A percentile compares a stretch with the other conserved stretches of the same genome.
phyloP scores from a whole-genome alignment of 2,113 vertebrate genomes.

The Podarcis raffonei region DNA sequence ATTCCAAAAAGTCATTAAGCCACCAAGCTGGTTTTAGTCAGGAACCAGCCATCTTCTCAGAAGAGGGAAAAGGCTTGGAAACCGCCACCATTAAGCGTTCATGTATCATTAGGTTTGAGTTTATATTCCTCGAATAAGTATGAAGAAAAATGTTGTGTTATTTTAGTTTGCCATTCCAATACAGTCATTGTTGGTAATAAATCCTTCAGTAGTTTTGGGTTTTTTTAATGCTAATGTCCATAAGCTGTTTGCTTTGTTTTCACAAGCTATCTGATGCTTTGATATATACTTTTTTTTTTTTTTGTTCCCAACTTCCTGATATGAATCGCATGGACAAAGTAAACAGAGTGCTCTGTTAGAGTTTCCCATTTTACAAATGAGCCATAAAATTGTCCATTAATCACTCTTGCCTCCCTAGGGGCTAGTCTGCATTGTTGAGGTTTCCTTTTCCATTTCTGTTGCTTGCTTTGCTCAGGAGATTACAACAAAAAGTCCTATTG shows the following conservation, averaged over 20 bases:
- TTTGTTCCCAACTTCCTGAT: slow-evolving; percentile 59
- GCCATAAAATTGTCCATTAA: slow-evolving; percentile 80
- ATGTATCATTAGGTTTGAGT: slow-evolving; percentile 47
- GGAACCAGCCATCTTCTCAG: slow-evolving; percentile 1
- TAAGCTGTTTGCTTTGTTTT: slow-evolving; percentile 63
- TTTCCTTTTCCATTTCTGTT: slow-evolving; percentile 79
- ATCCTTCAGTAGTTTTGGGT: slow-evolving; percentile 52
- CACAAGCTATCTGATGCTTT: slow-evolving; percentile 52
- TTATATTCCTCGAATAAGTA: slow-evolving; percentile 31
- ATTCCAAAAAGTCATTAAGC: background rate
- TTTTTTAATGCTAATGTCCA: slow-evolving; percentile 46
- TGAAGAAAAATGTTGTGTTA: slow-evolving; percentile 48
- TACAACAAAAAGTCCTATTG: slow-evolving; percentile 55
- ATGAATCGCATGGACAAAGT: slow-evolving; percentile 68
- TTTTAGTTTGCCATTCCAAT: slow-evolving; percentile 49
- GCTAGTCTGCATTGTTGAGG: slow-evolving; percentile 67
- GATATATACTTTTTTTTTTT: slow-evolving; percentile 19
- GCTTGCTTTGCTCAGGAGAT: slow-evolving; percentile 70
- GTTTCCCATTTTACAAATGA: slow-evolving; percentile 78
- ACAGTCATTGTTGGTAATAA: slow-evolving; percentile 62
- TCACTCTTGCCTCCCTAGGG: slow-evolving; percentile 66
- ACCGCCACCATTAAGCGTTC: slow-evolving; percentile 24
- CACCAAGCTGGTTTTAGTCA: background rate
- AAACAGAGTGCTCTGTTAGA: slow-evolving; percentile 76
- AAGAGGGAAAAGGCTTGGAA: slow-evolving; percentile 24